Percentiles rank a stretch among this genome's conserved stretches.
phyloP scores from a whole-genome alignment of 2,113 vertebrate genomes.

The Fukomys damarensis region DNA sequence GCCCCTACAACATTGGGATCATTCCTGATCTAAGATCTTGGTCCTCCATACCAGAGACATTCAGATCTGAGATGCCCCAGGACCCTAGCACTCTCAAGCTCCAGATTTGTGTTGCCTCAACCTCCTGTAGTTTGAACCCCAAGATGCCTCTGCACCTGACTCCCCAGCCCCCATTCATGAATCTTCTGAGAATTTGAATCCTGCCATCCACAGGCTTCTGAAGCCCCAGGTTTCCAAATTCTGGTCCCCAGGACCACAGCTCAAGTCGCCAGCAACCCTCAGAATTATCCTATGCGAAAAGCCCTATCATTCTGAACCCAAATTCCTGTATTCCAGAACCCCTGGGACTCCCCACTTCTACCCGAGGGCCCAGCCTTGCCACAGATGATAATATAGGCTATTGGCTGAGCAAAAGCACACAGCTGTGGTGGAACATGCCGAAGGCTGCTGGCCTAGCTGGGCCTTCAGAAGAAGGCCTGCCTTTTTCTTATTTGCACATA shows the following conservation, averaged over 20 bases:
- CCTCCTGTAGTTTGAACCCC: not conserved
- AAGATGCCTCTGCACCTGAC: not conserved
- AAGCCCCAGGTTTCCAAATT: not conserved
- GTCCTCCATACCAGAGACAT: not conserved
- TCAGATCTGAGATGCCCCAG: not conserved
- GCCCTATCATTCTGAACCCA: not conserved
- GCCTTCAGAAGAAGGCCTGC: not conserved
- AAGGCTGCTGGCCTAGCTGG: not conserved
- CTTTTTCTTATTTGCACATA: not conserved
- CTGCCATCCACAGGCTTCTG: not conserved
- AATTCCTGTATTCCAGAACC: not conserved
- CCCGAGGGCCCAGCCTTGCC: not conserved
- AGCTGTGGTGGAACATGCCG: not conserved
- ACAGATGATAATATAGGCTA: not conserved
- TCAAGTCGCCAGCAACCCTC: not conserved
- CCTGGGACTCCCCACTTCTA: not conserved
- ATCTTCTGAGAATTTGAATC: not conserved
- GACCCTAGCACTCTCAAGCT: not conserved
- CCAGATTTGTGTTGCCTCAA: not conserved
- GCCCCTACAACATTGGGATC: not conserved
- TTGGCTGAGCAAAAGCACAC: not conserved
- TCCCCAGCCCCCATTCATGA: not conserved
- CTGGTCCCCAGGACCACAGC: not conserved
- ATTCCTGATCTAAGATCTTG: constrained; percentile 36
- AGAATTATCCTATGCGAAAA: not conserved